Evolutionary conservation across 1,140 invertebrate genomes (phyloP).

Genomic region (Drusus annulatus): DNA sequence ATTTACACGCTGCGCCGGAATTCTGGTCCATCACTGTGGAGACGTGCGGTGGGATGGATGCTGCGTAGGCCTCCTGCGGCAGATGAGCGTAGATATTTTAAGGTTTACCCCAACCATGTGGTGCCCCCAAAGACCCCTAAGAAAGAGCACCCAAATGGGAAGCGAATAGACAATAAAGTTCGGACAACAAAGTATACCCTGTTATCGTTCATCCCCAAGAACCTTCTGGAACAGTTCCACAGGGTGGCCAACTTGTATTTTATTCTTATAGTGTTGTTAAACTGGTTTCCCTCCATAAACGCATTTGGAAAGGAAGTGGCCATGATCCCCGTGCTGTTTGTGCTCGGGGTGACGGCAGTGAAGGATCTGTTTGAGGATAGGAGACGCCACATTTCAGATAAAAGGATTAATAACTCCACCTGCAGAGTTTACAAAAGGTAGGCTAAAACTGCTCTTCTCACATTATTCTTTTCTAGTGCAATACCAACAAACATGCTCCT

Average conservation of each 20-base stretch:
- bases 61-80: slow-evolving; percentile 73
- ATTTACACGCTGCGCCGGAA: slow-evolving; percentile 88
- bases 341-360: slow-evolving; percentile 95
- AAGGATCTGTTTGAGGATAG: slow-evolving; percentile 98
- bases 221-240: slow-evolving; percentile 98
- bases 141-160: slow-evolving; percentile 88
- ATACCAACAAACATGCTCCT: neutral
- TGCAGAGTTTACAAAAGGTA: slow-evolving; percentile 93
- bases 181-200: slow-evolving; percentile 97
- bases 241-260: slow-evolving; percentile 98
- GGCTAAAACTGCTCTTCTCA: neutral
- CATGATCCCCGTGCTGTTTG: slow-evolving; percentile 95
- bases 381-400: slow-evolving; percentile 89
- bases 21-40: slow-evolving; percentile 79
- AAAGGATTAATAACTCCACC: slow-evolving; percentile 93
- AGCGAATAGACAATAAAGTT: slow-evolving; percentile 86
- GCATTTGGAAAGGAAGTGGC: slow-evolving; percentile 97
- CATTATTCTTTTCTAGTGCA: neutral
- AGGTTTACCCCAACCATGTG: slow-evolving; percentile 87
- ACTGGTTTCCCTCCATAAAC: slow-evolving; percentile 94
- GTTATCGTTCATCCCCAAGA: slow-evolving; percentile 95
- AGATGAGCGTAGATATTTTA: slow-evolving; percentile 80
- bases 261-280: slow-evolving; percentile 95
- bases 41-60: slow-evolving; percentile 75
- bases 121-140: slow-evolving; percentile 83